Evolutionary conservation across 1,140 invertebrate species (phyloP).

Genomic region (Pentalonia nigronervosa): DNA sequence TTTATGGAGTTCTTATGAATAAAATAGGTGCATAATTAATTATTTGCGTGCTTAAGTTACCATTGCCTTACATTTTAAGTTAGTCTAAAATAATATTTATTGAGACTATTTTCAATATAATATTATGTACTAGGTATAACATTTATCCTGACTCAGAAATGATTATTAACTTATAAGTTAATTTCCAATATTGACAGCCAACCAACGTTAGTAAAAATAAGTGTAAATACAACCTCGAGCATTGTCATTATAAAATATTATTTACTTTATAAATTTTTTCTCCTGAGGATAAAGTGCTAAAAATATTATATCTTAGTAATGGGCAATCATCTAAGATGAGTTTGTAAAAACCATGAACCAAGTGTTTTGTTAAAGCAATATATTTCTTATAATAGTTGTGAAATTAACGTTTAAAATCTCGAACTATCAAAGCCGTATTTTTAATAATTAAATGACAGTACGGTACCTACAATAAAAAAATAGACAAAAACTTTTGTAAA

Average conservation of each 20-base stretch:
- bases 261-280: not conserved
- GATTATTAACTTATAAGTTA: not conserved
- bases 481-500: not conserved
- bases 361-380: not conserved
- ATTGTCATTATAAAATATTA: not conserved
- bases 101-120: not conserved
- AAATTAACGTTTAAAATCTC: not conserved
- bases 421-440: not conserved
- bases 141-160: not conserved
- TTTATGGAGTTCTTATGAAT: not conserved
- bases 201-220: not conserved
- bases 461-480: not conserved
- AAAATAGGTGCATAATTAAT: not conserved
- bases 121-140: not conserved
- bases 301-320: not conserved
- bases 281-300: not conserved
- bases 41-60: not conserved
- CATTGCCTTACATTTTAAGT: not conserved
- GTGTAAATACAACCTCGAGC: not conserved
- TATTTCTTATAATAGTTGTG: not conserved
- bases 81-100: not conserved
- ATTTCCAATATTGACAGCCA: not conserved
- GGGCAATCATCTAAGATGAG: not conserved
- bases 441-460: not conserved
- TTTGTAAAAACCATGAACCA: not conserved